phyloP scores from a whole-genome alignment of 2,888 invertebrate species.

The Mesoligia furuncula region DNA sequence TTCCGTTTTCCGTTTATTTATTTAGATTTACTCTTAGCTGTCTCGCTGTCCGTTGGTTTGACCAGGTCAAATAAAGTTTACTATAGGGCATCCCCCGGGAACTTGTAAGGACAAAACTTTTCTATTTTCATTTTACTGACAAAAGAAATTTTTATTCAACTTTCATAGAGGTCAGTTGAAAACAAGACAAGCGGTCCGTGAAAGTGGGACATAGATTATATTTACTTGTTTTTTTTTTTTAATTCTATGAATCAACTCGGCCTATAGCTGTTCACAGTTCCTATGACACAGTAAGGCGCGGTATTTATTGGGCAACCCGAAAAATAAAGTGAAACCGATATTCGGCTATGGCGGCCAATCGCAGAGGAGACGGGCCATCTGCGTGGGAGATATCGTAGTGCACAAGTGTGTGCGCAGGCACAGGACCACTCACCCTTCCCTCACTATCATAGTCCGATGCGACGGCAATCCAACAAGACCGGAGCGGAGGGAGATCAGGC shows the following conservation, averaged over 20 bases:
- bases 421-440: too few species aligned
- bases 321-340: neutral
- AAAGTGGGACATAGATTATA: neutral
- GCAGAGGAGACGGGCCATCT: too few species aligned
- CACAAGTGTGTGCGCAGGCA: too few species aligned
- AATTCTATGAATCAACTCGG: neutral
- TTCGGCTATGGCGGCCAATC: too few species aligned
- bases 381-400: too few species aligned
- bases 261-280: too few species aligned
- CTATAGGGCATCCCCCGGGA: constrained; percentile 25
- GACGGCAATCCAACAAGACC: too few species aligned
- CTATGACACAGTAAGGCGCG: neutral
- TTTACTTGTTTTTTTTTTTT: neutral
- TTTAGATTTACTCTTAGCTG: constrained; percentile 23
- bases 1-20: constrained; percentile 31
- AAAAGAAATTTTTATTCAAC: constrained; percentile 24
- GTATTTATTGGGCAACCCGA: neutral
- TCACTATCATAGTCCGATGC: too few species aligned
- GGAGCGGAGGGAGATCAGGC: too few species aligned
- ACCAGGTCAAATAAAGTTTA: constrained; percentile 16
- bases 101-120: constrained; percentile 5
- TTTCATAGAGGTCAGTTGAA: constrained; percentile 14
- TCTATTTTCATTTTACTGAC: constrained; percentile 32
- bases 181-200: neutral
- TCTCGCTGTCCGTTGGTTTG: constrained; percentile 1